Percentiles rank a stretch among this genome's conserved stretches.
phyloP scores from a whole-genome alignment of 2,888 invertebrate genomes.

The Heterodera filipjevi region DNA sequence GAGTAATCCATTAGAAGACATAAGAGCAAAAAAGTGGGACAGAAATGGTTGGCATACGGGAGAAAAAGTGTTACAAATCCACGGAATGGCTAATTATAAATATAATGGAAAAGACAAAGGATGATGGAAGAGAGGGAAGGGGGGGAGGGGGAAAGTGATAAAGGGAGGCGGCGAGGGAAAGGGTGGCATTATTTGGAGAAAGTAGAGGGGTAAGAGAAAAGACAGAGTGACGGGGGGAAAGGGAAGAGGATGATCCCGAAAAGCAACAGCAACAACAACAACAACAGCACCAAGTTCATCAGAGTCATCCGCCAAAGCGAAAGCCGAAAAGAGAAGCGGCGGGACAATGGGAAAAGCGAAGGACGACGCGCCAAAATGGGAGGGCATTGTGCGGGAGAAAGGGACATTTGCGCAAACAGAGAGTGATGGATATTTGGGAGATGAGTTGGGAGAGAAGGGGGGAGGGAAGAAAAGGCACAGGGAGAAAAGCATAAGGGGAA shows the following conservation, averaged over 20 bases:
- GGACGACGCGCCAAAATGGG: background rate
- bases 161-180: background rate
- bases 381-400: background rate
- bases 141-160: background rate
- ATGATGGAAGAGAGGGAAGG: background rate
- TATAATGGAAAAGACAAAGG: background rate
- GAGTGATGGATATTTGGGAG: background rate
- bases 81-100: background rate
- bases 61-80: no score
- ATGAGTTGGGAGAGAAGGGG: background rate
- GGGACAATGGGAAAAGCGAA: background rate
- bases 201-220: no score
- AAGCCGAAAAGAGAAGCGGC: background rate
- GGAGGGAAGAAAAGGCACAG: background rate
- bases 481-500: background rate
- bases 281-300: constrained; percentile 4
- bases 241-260: background rate
- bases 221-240: background rate
- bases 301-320: background rate
- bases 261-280: background rate
- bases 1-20: no score
- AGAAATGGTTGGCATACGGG: no score
- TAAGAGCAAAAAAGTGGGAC: no score
- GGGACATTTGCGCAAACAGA: constrained; percentile 5
- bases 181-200: background rate